These are phyloP conservation scores for Camponotus floridanus DNA, from an alignment of 1,140 invertebrate genomes.

Conservation along the genomic window DNA sequence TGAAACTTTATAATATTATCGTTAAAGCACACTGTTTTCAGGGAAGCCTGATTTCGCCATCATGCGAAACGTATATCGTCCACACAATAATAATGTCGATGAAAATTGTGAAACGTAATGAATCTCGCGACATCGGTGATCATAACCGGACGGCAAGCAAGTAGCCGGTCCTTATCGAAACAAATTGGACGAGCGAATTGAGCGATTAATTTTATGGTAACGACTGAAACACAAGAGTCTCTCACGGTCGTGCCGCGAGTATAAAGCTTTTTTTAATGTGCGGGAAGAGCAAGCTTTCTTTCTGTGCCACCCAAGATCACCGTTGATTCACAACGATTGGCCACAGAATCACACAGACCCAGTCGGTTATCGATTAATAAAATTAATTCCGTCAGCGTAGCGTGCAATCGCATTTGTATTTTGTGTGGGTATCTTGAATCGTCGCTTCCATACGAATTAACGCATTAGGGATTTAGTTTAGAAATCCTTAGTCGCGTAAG, in stretches of 20 bases:
- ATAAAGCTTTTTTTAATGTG: constrained; percentile 63
- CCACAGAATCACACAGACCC: constrained; percentile 7
- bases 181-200: constrained; percentile 58
- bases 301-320: constrained; percentile 59
- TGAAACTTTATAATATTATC: background rate
- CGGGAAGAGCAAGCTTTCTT: constrained; percentile 37
- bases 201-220: constrained; percentile 65
- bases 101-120: constrained; percentile 19
- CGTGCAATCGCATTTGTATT: background rate
- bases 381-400: constrained; percentile 6
- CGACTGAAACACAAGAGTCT: constrained; percentile 33
- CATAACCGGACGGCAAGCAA: constrained; percentile 2
- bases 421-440: background rate
- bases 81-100: background rate
- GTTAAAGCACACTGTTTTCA: background rate
- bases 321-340: too few relatives aligned
- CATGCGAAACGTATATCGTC: background rate
- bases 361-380: constrained; percentile 16
- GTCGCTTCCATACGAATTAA: background rate
- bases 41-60: background rate
- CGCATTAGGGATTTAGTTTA: constrained; percentile 1
- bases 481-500: background rate
- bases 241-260: constrained; percentile 30
- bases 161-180: constrained; percentile 13
- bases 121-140: background rate